phyloP scores from a whole-genome alignment of 1,140 invertebrate genomes.

The Drosophila simulans region DNA sequence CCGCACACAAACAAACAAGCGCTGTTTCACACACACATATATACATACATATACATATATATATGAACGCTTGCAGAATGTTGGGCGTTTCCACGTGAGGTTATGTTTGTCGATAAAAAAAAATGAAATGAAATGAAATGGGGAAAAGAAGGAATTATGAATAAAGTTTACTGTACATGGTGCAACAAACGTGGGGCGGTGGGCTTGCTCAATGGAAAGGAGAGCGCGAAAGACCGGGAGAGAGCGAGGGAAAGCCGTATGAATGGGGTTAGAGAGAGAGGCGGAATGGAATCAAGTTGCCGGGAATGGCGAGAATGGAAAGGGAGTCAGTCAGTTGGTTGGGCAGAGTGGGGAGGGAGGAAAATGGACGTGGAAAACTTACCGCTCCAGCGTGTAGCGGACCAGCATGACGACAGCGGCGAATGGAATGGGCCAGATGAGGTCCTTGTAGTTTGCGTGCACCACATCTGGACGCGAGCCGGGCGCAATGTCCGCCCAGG shows the following conservation, averaged over 20 bases:
- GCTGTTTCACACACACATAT: slow-evolving; percentile 2
- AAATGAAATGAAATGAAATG: slow-evolving; percentile 10
- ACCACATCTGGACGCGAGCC: slow-evolving; percentile 90
- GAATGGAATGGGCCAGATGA: slow-evolving; percentile 92
- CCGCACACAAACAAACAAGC: too few relatives aligned
- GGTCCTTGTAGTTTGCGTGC: slow-evolving; percentile 92
- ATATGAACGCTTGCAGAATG: slow-evolving; percentile 43
- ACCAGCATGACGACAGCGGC: slow-evolving; percentile 90
- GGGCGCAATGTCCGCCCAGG: slow-evolving; percentile 94
- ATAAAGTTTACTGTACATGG: slow-evolving; percentile 65
- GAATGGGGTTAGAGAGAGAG: slow-evolving; percentile 17
- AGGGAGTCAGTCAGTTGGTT: not conserved
- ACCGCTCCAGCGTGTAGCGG: slow-evolving; percentile 93
- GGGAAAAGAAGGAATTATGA: slow-evolving; percentile 25
- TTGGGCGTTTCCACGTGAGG: slow-evolving; percentile 82
- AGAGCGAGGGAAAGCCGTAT: slow-evolving; percentile 3
- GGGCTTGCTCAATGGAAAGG: slow-evolving; percentile 35
- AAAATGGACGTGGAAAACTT: slow-evolving; percentile 23
- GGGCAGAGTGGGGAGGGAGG: not conserved
- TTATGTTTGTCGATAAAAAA: slow-evolving; percentile 64
- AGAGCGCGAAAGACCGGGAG: slow-evolving; percentile 15
- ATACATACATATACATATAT: slow-evolving; percentile 2
- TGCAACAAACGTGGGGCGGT: slow-evolving; percentile 22
- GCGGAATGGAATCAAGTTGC: slow-evolving; percentile 1
- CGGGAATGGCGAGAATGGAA: not conserved